Conservation (phyloP, 2,113 vertebrate species). For the Turnix velox region DNA sequence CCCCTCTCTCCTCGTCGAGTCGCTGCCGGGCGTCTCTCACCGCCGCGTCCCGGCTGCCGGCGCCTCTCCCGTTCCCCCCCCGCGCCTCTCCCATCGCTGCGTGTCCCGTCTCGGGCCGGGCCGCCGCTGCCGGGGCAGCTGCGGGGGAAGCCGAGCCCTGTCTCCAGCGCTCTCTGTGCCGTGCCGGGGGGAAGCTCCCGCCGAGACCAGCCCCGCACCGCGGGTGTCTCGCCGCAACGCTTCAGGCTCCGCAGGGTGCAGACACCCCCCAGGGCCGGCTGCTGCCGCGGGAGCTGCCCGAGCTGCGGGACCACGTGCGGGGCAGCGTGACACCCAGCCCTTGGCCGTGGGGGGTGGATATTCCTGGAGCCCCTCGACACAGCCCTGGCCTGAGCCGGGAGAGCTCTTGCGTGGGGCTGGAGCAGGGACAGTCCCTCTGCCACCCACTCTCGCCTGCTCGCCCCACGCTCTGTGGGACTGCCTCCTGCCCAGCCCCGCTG, state of each 20-base stretch:
- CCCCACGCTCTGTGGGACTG: background rate
- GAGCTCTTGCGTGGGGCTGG: rapidly evolving
- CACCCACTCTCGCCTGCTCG: rapidly evolving
- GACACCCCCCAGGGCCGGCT: background rate
- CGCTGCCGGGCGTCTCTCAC: no score
- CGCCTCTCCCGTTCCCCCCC: no score
- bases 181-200: background rate
- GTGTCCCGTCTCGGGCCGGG: no score
- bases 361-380: background rate
- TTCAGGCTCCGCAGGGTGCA: background rate
- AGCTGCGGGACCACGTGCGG: rapidly evolving
- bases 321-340: background rate
- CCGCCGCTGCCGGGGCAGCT: no score
- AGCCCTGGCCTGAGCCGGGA: background rate
- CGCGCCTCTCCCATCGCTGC: no score
- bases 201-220: no score
- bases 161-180: no score
- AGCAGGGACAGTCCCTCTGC: background rate
- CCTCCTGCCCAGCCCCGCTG: rapidly evolving
- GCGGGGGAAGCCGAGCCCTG: no score
- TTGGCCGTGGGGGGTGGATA: background rate
- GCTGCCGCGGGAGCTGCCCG: background rate
- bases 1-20: no score
- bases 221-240: rapidly evolving
- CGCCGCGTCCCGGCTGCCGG: no score